These are phyloP conservation scores for Halocaridina rubra DNA, from an alignment of 2,888 invertebrate genomes.

Conservation along the genomic window DNA sequence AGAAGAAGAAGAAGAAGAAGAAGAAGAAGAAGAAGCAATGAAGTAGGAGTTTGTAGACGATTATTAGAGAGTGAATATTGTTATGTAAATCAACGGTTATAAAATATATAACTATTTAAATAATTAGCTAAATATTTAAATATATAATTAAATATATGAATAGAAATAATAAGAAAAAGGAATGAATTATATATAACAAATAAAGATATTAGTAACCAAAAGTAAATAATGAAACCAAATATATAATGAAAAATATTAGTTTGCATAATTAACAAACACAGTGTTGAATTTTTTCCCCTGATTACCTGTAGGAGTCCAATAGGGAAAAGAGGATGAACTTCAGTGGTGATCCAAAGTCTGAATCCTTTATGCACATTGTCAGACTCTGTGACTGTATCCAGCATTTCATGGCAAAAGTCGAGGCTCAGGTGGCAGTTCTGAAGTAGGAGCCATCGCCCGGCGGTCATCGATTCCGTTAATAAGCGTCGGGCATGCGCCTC, in stretches of 20 bases:
- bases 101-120: too few species aligned
- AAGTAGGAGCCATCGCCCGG: constrained; percentile 92
- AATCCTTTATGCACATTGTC: constrained; percentile 80
- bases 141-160: background rate
- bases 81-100: too few species aligned
- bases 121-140: background rate
- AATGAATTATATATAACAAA: background rate
- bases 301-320: constrained; percentile 77
- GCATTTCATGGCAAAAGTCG: constrained; percentile 88
- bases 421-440: constrained; percentile 97
- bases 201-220: background rate
- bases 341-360: constrained; percentile 93
- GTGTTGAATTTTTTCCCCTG: background rate
- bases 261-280: background rate
- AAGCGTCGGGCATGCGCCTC: constrained; percentile 86
- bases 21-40: too few species aligned
- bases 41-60: too few species aligned
- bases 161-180: background rate
- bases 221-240: background rate
- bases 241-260: constrained; percentile 9
- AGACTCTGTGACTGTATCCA: constrained; percentile 88
- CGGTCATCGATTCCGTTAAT: constrained; percentile 80
- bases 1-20: too few species aligned
- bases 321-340: constrained; percentile 92
- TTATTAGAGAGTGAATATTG: too few species aligned